Percentiles rank a stretch among this genome's conserved stretches.
Conservation (phyloP, 2,888 invertebrate species). For the Polymixis flavicincta region DNA sequence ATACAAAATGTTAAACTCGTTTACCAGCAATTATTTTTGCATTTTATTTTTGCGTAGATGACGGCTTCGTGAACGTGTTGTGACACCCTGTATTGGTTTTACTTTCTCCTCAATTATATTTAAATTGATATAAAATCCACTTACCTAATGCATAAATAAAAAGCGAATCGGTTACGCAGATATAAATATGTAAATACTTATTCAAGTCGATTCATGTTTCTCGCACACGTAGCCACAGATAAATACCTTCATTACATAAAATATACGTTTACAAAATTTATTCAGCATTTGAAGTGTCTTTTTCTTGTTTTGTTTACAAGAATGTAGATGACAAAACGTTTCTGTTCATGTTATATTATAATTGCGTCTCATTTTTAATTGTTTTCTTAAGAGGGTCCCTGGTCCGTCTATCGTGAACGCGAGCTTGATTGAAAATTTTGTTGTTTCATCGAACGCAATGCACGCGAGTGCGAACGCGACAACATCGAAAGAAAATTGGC, state of each 20-base stretch:
- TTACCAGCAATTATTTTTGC: background rate
- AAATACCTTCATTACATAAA: constrained; percentile 27
- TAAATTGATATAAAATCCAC: constrained; percentile 33
- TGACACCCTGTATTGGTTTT: background rate
- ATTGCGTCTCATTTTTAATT: background rate
- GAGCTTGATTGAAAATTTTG: too few relatives aligned
- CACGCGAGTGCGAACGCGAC: too few relatives aligned
- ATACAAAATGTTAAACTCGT: background rate
- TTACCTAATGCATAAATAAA: constrained; percentile 44
- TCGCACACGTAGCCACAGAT: constrained; percentile 15
- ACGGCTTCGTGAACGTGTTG: background rate
- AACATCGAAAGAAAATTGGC: too few relatives aligned
- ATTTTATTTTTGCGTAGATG: background rate
- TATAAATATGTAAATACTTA: constrained; percentile 48
- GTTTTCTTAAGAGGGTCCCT: too few relatives aligned
- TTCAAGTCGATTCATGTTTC: constrained; percentile 37
- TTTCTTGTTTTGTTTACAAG: constrained; percentile 17
- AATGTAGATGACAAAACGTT: background rate
- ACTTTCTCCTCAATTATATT: constrained; percentile 4
- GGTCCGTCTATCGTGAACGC: too few relatives aligned
- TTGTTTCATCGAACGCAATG: too few relatives aligned
- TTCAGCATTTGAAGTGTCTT: constrained; percentile 13
- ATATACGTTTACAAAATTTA: constrained; percentile 32
- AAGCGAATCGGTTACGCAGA: constrained; percentile 2
- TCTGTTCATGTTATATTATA: background rate